Evolutionary conservation across 2,888 invertebrate genomes (phyloP).

Genomic region (Coelopa pilipes): DNA sequence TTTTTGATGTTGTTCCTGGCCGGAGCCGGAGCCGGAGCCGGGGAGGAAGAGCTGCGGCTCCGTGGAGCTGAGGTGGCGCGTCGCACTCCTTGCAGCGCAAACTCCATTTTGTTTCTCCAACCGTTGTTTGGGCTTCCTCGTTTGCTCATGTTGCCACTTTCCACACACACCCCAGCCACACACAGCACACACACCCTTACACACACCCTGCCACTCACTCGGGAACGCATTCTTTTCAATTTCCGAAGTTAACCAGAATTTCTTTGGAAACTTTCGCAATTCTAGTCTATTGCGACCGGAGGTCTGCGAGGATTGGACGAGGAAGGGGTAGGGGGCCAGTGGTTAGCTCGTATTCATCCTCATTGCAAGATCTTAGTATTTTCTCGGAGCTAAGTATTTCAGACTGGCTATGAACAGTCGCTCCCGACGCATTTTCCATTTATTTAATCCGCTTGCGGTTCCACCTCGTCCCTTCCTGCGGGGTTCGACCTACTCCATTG

Average conservation of each 20-base stretch:
- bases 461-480: constrained; percentile 8
- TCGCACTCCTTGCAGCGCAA: constrained; percentile 22
- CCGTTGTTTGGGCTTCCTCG: neutral
- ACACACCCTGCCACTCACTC: neutral
- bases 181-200: neutral
- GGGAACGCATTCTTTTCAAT: constrained; percentile 58
- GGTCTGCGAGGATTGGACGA: no score
- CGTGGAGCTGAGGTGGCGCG: neutral
- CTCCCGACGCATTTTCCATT: constrained; percentile 46
- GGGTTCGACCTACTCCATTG: neutral
- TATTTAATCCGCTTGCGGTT: constrained; percentile 51
- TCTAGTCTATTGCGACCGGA: constrained; percentile 46
- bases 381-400: neutral
- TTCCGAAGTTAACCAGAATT: constrained; percentile 48
- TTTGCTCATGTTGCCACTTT: constrained; percentile 3
- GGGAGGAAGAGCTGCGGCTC: neutral
- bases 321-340: no score
- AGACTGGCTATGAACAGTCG: neutral
- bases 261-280: constrained; percentile 61
- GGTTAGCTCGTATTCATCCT: neutral
- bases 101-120: constrained; percentile 8
- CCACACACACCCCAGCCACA: neutral
- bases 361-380: neutral
- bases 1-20: constrained; percentile 44
- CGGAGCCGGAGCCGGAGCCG: constrained; percentile 11